Conservation (phyloP, 2,888 invertebrate species). For the Blastobasis lacticolella region DNA sequence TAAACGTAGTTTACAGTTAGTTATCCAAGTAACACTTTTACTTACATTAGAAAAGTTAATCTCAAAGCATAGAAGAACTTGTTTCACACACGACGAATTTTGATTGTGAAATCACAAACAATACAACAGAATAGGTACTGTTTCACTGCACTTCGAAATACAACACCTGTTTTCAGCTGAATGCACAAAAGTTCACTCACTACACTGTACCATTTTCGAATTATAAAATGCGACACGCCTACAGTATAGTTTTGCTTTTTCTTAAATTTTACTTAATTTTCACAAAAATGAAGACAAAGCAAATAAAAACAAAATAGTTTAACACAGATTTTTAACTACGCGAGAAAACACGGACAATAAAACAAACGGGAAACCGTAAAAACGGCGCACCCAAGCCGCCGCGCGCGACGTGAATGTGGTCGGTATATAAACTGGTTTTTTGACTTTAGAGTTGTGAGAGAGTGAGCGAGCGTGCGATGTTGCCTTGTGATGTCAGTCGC, state of each 20-base stretch:
- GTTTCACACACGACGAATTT: conserved; percentile 28
- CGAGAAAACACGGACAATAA: conserved; percentile 31
- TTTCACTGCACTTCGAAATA: conserved; percentile 30
- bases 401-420: conserved; percentile 36
- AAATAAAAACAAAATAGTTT: conserved; percentile 14
- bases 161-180: conserved; percentile 47
- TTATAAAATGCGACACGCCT: conserved; percentile 50
- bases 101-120: too few relatives aligned
- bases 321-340: conserved; percentile 19
- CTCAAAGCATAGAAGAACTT: conserved; percentile 11
- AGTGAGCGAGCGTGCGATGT: conserved; percentile 9
- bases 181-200: conserved; percentile 47
- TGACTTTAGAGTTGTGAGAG: conserved; percentile 28
- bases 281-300: not conserved
- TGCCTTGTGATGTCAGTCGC: not conserved
- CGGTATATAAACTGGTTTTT: conserved; percentile 71
- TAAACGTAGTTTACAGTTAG: too few relatives aligned
- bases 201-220: conserved; percentile 50
- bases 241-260: conserved; percentile 7
- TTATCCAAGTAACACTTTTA: conserved; percentile 35
- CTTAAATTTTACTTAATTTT: not conserved
- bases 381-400: conserved; percentile 19
- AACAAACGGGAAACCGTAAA: conserved; percentile 11
- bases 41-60: conserved; percentile 50
- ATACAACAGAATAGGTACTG: conserved; percentile 12